Evolutionary conservation across 2,888 invertebrate genomes (phyloP), one percentile per base, ranked within the genome.

Genomic region (Agrochola macilenta): DNA sequence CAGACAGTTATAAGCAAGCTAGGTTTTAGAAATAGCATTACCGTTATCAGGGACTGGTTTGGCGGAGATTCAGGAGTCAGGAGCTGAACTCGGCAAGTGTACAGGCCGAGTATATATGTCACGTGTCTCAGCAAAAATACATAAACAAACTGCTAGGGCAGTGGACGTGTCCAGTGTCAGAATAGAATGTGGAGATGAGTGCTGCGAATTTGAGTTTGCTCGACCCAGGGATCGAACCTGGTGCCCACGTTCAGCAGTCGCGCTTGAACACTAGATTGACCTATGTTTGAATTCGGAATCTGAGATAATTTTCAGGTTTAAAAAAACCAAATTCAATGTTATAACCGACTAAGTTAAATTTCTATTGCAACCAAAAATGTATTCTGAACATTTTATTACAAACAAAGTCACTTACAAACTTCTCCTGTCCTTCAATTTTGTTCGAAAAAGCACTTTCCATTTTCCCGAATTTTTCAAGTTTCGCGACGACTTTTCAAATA

Each of bases 181-280:
- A 35, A 7, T 63, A 35, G 7, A 20, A 30, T 20, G 52, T 52
- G 8, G 52, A 52, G 8, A 52, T 58, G 14, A 14, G 14, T 58
- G 57, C 39, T 14, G 46, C 12, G n/a, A 39, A 7, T 52, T 52
- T 52, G 52, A 23, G 52, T 30, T 20, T 61, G 20, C 43, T 23
- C 14, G 14, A 43, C 14, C 23, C 9, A 23, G 65, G 30, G 17
- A 64, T 63, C 23, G 20, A 70, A 70, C 23, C 39, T 23, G 1
- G 69, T 5, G 26, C 1, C 2, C 7, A 11, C 9, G 43, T 43
- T 30, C 8, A 30, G 26, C 43, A 99, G 52, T 52, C 52, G 20
- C 20, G 0, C 14, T 46, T 14, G 14, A 49, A 17, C 17, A 60
- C n/a, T n/a, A n/a, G n/a, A n/a, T n/a, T n/a, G 26, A 57, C 12